Conservation (phyloP, 2,888 invertebrate genomes). For the Lypha dubia region DNA sequence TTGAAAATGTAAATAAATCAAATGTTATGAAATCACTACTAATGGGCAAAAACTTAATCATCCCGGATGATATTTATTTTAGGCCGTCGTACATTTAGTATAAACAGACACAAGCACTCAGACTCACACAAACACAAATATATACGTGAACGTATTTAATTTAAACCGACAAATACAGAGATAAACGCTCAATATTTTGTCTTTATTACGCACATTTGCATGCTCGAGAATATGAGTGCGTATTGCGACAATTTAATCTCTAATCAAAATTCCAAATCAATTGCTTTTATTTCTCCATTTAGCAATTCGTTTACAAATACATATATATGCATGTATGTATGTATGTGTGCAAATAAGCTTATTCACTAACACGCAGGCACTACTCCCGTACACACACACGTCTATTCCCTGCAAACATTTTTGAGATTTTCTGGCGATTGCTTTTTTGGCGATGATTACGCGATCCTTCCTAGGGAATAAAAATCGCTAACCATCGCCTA, state of each 20-base stretch:
- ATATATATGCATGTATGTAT: no score
- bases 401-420: no score
- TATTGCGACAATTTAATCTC: conserved; percentile 73
- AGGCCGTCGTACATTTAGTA: conserved; percentile 18
- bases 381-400: background rate
- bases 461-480: no score
- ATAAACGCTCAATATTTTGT: conserved; percentile 41
- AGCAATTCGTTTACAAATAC: background rate
- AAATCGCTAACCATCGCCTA: no score
- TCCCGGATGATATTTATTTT: conserved; percentile 68
- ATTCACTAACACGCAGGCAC: background rate
- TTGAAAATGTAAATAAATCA: conserved; percentile 40
- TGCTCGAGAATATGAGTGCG: conserved; percentile 52
- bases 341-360: background rate
- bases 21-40: conserved; percentile 66
- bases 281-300: conserved; percentile 35
- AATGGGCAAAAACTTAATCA: conserved; percentile 67
- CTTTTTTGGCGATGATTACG: no score
- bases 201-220: conserved; percentile 48
- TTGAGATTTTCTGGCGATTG: no score
- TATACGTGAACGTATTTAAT: background rate
- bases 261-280: conserved; percentile 72
- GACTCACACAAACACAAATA: background rate
- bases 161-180: conserved; percentile 15
- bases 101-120: conserved; percentile 22